Conservation (phyloP, 2,113 vertebrate species). For the Myiozetetes cayanensis region DNA sequence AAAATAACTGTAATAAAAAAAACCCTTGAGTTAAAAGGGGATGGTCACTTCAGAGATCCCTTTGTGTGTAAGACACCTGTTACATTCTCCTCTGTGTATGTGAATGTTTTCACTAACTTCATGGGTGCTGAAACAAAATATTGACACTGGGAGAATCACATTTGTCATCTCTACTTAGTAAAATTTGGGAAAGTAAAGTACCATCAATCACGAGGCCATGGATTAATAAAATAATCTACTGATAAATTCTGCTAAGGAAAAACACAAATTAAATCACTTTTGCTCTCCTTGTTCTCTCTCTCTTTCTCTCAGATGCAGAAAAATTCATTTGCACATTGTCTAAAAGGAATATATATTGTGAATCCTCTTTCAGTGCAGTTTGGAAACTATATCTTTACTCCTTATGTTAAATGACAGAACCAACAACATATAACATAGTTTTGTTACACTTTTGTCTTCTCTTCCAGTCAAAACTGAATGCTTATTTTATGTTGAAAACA, state of each 20-base stretch:
- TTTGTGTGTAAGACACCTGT: neutral
- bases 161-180: neutral
- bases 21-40: neutral
- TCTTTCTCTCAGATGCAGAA: neutral
- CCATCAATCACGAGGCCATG: neutral
- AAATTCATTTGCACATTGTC: neutral
- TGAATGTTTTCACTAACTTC: neutral
- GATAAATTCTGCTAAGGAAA: neutral
- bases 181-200: neutral
- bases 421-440: rapidly evolving
- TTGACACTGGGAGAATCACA: neutral
- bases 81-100: neutral
- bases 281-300: neutral
- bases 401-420: neutral
- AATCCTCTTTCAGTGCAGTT: neutral
- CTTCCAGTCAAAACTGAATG: neutral
- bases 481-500: neutral
- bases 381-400: neutral
- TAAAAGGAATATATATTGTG: neutral
- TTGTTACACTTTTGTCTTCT: neutral
- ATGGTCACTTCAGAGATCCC: neutral
- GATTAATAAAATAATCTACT: neutral
- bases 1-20: neutral
- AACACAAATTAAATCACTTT: neutral
- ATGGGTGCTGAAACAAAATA: neutral